Evolutionary conservation across 2,113 vertebrate genomes (phyloP).

Genomic region (Phalacrocorax brasilianus): DNA sequence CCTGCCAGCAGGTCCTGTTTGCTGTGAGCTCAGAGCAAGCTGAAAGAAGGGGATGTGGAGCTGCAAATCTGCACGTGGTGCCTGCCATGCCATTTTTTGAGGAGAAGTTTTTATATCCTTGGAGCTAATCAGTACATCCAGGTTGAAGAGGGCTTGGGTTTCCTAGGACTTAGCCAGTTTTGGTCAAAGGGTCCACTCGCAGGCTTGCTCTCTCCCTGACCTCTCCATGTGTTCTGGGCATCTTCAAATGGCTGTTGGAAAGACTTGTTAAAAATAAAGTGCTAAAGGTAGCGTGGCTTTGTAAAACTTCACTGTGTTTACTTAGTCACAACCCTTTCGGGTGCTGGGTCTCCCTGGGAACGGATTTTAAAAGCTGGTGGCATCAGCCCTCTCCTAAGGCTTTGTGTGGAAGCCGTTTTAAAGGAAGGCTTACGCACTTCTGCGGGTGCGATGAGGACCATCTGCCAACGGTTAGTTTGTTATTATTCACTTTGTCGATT

Average conservation of each 20-base stretch:
- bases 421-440: background rate
- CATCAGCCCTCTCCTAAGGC: background rate
- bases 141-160: background rate
- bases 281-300: background rate
- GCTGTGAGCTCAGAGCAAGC: background rate
- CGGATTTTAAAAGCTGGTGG: background rate
- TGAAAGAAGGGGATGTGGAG: background rate
- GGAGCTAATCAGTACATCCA: background rate
- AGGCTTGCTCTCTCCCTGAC: background rate
- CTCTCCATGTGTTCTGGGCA: background rate
- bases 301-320: background rate
- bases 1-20: background rate
- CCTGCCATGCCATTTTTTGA: background rate
- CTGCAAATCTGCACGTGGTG: background rate
- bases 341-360: background rate
- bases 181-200: background rate
- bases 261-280: background rate
- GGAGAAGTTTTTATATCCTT: background rate
- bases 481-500: background rate
- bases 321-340: background rate
- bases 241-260: background rate
- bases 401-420: background rate
- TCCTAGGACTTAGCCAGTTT: background rate
- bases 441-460: background rate
- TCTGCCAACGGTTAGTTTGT: conserved; percentile 1